Conservation (phyloP, 1,140 invertebrate genomes). For the Agraylea sexmaculata region DNA sequence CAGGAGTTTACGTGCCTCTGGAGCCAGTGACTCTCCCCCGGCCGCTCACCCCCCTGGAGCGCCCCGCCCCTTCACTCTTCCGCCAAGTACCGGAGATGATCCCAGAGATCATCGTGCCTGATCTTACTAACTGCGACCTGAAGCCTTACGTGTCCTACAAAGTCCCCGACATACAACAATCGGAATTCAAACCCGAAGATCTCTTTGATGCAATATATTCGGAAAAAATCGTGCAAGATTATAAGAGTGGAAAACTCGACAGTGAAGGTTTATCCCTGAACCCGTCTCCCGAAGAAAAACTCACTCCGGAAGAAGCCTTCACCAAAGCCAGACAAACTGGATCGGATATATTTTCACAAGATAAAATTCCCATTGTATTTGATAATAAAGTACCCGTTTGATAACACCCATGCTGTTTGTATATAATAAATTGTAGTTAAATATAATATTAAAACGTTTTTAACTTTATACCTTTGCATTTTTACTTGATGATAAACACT, state of each 20-base stretch:
- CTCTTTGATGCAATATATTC: slow-evolving; percentile 77
- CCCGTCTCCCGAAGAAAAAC: slow-evolving; percentile 58
- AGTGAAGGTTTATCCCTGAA: slow-evolving; percentile 53
- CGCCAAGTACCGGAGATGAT: slow-evolving; percentile 76
- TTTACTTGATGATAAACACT: too few species aligned
- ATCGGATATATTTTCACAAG: slow-evolving; percentile 54
- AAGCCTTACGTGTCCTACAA: slow-evolving; percentile 91
- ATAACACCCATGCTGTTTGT: too few species aligned
- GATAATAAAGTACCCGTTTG: too few species aligned
- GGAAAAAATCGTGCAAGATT: slow-evolving; percentile 69
- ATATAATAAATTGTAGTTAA: too few species aligned
- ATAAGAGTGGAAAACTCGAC: slow-evolving; percentile 56
- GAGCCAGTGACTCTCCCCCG: too few species aligned
- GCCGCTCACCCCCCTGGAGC: too few species aligned
- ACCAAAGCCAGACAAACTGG: slow-evolving; percentile 58
- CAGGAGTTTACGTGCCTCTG: too few species aligned
- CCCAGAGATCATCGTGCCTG: slow-evolving; percentile 84
- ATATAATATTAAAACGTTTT: too few species aligned
- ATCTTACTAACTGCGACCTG: slow-evolving; percentile 65
- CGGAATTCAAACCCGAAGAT: slow-evolving; percentile 71
- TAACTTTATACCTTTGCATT: too few species aligned
- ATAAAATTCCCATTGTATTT: too few species aligned
- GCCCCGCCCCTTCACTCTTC: slow-evolving; percentile 47
- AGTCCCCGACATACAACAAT: slow-evolving; percentile 57
- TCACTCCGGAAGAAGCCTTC: slow-evolving; percentile 60